Evolutionary conservation across 2,113 vertebrate species (phyloP), one percentile per base, ranked within the genome.

Genomic region (Acanthochromis polyacanthus): DNA sequence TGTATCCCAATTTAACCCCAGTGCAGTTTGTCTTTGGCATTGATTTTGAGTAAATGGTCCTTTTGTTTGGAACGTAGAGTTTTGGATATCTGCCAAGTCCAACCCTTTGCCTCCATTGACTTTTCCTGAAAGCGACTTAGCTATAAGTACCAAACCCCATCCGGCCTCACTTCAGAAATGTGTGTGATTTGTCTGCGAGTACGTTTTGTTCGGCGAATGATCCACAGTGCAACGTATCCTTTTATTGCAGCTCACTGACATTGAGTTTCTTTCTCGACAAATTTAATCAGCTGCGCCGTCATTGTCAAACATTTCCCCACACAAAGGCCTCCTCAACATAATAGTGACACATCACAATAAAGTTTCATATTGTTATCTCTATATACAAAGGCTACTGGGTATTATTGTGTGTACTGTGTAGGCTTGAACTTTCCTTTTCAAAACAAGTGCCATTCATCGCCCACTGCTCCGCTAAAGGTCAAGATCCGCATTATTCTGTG

Each of bases 401-500:
- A 19, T 40, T 17, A 1, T 3, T 60, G 17, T 23, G 46, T 45
- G 58, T 32, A 23, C 19, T 46, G 71, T 46, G 50, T 30, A 30
- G 30, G 69, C 22, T 48, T 0, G 4, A 0, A 19, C 4, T 45
- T 45, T 3, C 50, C 23, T 55, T 63, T 22, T 45, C 10, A 45
- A 53, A 12, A 22, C 1, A 17, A 16, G 57, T 3, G 38, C 17
- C 20, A 67, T 62, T 69, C 32, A 50, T 46, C 10, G 30, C 15
- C 59, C 15, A n/a, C 19, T 15, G 3, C 4, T 52, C 10, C 22
- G 12, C 23, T 61, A 10, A 1, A 28, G 28, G 28, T 75, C 43
- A 43, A 51, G 23, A 46, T 23, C 16, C 4, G 25, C n/a, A 5
- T 23, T 6, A 7, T 16, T 14, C 8, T 23, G 19, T 19, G 16